Base-by-base conservation (phyloP, 2,797 vertebrate genomes). In the Anabas testudineus region DNA sequence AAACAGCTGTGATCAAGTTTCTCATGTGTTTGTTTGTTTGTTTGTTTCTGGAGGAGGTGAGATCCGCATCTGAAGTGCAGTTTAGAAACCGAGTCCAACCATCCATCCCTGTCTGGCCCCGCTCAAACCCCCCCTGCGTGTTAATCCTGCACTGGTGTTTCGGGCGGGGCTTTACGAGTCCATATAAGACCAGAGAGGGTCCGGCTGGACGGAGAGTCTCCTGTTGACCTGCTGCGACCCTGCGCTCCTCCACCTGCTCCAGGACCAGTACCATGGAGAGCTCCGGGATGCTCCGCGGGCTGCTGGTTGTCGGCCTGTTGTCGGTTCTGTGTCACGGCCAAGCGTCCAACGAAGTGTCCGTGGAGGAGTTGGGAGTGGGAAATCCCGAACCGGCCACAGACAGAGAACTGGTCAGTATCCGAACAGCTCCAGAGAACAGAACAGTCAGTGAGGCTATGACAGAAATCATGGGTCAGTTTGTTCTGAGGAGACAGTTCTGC, bases 331-430 rank as follows among this genome's bases (percentile, higher is more conserved):
- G 91, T 43, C 61, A 52, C 36, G 88, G 86, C 8, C 90, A 95
- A 69, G 70, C 68, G 28, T 88, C 91, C 14, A 84, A 76, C 51
- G 92, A 95, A 28, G 81, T 88, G 18, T 91, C 92, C 22, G 55
- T 70, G 1, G 92, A 95, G 74, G 91, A 94, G 26, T 75, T 87
- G 13, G 85, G 71, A 24, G 68, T 8, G 26, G 88, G 90, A 9
- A 87, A 71, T 66, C 53, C 81, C 2, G 88, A 90, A 3, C 58
- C 85, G 1, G 86, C 86, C 1, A 53, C 81, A 8, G 91, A 93
- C 71, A 90, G 78, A 81, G 91, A 94, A 26, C 84, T 95, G 88
- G 95, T 95, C 43, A 89, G 92, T 90, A 58, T 19, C 36, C n/a
- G 41, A 18, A 8, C 12, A 53, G 12, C 19, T 26, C 5, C 22